phyloP scores from a whole-genome alignment of 2,113 vertebrate genomes.

The Pseudopipra pipra region DNA sequence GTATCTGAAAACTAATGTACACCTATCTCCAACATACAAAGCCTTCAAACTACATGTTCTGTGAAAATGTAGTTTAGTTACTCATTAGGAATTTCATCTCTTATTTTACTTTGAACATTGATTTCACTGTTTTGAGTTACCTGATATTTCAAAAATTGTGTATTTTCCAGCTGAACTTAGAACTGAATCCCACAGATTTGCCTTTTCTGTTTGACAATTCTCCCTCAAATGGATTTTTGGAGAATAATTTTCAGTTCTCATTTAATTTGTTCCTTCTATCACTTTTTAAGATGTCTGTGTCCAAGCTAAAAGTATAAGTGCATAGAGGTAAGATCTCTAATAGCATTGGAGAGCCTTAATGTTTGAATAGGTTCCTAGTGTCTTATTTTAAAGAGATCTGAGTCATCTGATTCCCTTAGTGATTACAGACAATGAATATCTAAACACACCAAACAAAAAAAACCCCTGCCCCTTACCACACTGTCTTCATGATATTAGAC shows the following conservation, averaged over 20 bases:
- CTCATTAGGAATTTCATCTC: background rate
- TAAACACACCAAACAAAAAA: background rate
- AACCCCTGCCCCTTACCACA: rapidly evolving
- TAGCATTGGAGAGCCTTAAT: background rate
- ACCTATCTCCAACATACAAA: background rate
- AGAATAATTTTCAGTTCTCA: background rate
- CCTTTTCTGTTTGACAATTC: background rate
- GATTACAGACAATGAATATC: background rate
- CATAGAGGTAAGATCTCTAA: background rate
- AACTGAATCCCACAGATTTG: background rate
- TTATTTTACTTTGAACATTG: background rate
- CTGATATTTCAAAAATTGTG: background rate
- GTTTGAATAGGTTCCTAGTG: background rate
- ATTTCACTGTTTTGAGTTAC: background rate
- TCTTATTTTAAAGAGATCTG: background rate
- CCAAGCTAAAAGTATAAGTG: background rate
- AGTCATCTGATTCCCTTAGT: background rate
- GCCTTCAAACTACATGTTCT: background rate
- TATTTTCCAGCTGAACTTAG: background rate
- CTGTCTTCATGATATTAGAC: background rate
- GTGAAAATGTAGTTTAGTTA: background rate
- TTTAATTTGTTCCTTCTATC: background rate
- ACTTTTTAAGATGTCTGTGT: background rate
- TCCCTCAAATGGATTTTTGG: background rate
- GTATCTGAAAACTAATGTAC: background rate